Evolutionary conservation across 2,113 vertebrate genomes (phyloP).

Genomic region (Strigops habroptila): DNA sequence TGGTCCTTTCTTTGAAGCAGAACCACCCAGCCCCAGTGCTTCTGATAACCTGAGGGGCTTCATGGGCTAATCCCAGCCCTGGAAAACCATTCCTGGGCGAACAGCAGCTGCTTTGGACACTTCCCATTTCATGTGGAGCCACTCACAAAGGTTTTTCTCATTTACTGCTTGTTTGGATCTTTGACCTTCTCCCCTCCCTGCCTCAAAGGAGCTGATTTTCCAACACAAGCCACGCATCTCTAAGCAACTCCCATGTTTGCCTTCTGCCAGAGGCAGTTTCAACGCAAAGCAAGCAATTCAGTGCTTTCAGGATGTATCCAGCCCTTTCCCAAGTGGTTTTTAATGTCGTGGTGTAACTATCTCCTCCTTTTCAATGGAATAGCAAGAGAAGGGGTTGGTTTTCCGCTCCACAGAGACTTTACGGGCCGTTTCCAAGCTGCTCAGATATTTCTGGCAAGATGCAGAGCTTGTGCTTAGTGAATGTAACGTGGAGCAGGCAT

Average conservation of each 20-base stretch:
- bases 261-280: background rate
- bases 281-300: background rate
- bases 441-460: background rate
- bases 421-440: background rate
- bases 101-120: background rate
- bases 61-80: fast-evolving
- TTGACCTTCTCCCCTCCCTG: background rate
- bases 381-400: background rate
- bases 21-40: background rate
- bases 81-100: background rate
- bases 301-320: background rate
- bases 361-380: background rate
- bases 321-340: background rate
- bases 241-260: background rate
- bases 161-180: background rate
- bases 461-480: background rate
- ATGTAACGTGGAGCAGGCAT: background rate
- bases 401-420: background rate
- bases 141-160: background rate
- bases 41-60: background rate
- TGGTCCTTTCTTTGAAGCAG: background rate
- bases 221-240: background rate
- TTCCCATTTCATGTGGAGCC: background rate
- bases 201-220: background rate
- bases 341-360: background rate